Base-by-base conservation (phyloP, 2,113 vertebrate genomes). In the Coregonus clupeaformis region DNA sequence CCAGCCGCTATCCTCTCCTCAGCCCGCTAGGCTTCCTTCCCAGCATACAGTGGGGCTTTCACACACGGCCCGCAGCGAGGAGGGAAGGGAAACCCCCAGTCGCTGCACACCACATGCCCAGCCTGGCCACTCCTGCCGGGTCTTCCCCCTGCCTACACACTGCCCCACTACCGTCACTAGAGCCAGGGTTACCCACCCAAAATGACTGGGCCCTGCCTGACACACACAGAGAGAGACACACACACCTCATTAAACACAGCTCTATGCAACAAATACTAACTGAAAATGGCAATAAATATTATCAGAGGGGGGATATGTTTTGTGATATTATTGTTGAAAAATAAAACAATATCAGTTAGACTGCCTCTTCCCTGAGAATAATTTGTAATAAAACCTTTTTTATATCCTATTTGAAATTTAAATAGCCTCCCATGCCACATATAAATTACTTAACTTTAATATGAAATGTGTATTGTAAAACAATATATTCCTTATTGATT, bases 1-100 rank as follows among this genome's bases (percentile, higher is more conserved):
- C 14, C 49, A 52, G 49, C 16, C 49, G 16, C 16, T 52, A 16
- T 52, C 92, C 89, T 94, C 18, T 36, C 74, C 64, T 36, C 25
- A n/a, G 25, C 62, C 57, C 57, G 71, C 52, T 77, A 68, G 64
- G 68, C 74, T 63, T 52, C 14, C 49, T 73, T 68, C 63, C 52
- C 14, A 14, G 4, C 29, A 71, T 20, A 71, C 55, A 16, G 42
- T 24, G 6, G 18, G n/a, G 47, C 49, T 93, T 63, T 22, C n/a
- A 49, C 74, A 68, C 49, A 24, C 47, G 24, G 71, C 25, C 71
- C 20, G 60, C 68, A 64, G 70, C 59, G 71, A 69, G 25, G 5
- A 62, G 77, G 71, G 77, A 6, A 62, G 77, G 71, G 79, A 78
- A 76, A 68, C 68, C 81, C 76, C 77, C 64, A 14, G 36, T 22